Evolutionary conservation across 2,797 vertebrate genomes (phyloP).

Genomic region (Gadopsis bispinosus): DNA sequence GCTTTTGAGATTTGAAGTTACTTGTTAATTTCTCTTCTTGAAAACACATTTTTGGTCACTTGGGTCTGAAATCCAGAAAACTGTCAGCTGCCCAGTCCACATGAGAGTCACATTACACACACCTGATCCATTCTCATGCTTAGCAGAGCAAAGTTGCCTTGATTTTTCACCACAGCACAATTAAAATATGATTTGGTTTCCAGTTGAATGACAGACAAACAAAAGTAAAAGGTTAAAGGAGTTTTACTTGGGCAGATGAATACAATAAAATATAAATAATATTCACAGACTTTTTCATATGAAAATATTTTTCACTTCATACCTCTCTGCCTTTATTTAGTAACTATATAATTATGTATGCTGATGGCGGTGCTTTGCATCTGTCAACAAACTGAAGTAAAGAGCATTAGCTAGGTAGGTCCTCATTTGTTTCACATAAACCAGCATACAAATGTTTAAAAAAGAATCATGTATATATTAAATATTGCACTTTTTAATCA

Average conservation of each 20-base stretch:
- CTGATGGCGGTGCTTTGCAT: constrained; percentile 56
- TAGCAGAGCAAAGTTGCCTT: constrained; percentile 7
- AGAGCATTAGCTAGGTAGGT: constrained; percentile 46
- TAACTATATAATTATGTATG: constrained; percentile 55
- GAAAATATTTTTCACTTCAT: constrained; percentile 80
- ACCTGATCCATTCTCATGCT: constrained; percentile 53
- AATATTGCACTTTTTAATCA: constrained; percentile 82
- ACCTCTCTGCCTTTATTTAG: constrained; percentile 55
- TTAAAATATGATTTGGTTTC: constrained; percentile 10
- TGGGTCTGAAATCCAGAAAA: constrained; percentile 27
- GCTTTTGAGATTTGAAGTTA: constrained; percentile 29
- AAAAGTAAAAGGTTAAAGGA: constrained; percentile 38
- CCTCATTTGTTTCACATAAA: constrained; percentile 43
- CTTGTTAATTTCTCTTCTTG: constrained; percentile 9
- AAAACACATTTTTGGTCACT: constrained; percentile 25
- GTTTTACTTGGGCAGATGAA: constrained; percentile 80
- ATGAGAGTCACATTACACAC: constrained; percentile 56
- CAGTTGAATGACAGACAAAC: constrained; percentile 18
- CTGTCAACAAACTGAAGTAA: constrained; percentile 45
- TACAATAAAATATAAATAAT: constrained; percentile 85
- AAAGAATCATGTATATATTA: constrained; percentile 66
- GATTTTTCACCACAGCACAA: constrained; percentile 8
- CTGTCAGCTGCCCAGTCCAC: constrained; percentile 29
- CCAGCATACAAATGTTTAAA: constrained; percentile 46
- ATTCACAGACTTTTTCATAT: constrained; percentile 77